phyloP scores from a whole-genome alignment of 2,797 vertebrate genomes.

The Poeciliopsis presidionis region DNA sequence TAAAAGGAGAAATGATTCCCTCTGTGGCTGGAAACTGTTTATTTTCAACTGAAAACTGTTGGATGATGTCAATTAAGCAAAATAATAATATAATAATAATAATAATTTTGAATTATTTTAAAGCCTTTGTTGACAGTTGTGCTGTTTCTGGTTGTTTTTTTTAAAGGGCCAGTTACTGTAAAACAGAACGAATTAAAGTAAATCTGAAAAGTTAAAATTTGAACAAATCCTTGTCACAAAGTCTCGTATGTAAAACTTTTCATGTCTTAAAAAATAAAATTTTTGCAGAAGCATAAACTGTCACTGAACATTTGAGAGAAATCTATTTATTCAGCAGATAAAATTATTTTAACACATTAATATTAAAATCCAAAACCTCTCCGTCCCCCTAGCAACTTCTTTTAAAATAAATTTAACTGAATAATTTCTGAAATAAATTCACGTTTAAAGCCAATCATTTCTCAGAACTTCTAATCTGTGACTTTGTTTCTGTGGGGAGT shows the following conservation, averaged over 20 bases:
- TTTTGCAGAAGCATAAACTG: background rate
- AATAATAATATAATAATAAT: background rate
- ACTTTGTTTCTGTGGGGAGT: background rate
- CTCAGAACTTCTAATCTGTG: background rate
- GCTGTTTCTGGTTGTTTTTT: slow-evolving; percentile 11
- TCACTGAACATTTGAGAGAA: background rate
- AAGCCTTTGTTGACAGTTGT: slow-evolving; percentile 22
- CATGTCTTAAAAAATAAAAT: too few species aligned
- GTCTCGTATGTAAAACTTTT: background rate
- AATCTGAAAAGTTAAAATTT: background rate
- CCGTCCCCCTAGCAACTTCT: background rate
- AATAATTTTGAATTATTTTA: background rate
- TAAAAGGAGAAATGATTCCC: background rate
- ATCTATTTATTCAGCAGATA: background rate
- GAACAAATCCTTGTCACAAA: background rate
- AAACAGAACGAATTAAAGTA: background rate
- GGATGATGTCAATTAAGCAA: background rate
- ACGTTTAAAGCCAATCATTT: background rate
- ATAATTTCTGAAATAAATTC: background rate
- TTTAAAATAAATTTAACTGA: background rate
- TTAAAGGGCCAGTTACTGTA: slow-evolving; percentile 43
- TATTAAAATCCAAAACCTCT: background rate
- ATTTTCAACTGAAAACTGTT: background rate
- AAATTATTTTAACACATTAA: background rate
- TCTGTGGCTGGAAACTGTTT: background rate